A percentile compares a stretch with the other conserved stretches of the same genome.
These are phyloP conservation scores for Zaprionus ghesquierei DNA, from an alignment of 1,140 invertebrate species.

Conservation along the genomic window DNA sequence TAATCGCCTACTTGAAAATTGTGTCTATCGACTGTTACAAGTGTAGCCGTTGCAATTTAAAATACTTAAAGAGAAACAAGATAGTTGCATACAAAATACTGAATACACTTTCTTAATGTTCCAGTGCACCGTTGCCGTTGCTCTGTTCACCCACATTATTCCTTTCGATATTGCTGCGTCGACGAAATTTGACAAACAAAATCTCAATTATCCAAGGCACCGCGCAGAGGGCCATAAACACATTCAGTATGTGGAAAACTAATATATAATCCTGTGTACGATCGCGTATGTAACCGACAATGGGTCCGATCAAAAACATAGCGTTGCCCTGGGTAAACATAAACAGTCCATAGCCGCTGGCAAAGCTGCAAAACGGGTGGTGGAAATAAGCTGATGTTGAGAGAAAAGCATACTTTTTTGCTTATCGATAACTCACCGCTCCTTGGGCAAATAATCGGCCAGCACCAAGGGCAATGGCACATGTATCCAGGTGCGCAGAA, in stretches of 20 bases:
- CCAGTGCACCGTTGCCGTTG: constrained; percentile 23
- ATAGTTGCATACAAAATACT: neutral
- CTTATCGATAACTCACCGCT: constrained; percentile 76
- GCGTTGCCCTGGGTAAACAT: constrained; percentile 85
- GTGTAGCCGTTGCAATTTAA: neutral
- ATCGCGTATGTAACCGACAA: constrained; percentile 79
- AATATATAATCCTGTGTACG: constrained; percentile 70
- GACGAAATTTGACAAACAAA: constrained; percentile 63
- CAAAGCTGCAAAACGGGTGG: constrained; percentile 79
- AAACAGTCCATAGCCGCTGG: constrained; percentile 86
- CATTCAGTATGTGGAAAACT: constrained; percentile 78
- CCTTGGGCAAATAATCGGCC: constrained; percentile 85
- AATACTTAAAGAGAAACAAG: neutral
- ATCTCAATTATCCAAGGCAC: constrained; percentile 77
- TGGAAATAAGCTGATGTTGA: neutral
- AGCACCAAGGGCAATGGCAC: constrained; percentile 85
- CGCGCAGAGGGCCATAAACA: constrained; percentile 77
- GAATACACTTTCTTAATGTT: constrained; percentile 23
- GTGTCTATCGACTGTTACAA: neutral
- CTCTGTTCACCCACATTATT: constrained; percentile 58
- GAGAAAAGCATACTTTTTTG: neutral
- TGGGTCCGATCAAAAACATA: constrained; percentile 72
- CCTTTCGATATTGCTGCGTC: constrained; percentile 56
- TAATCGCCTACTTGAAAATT: neutral
- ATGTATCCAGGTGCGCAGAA: constrained; percentile 84